Base-by-base conservation (phyloP, 2,888 invertebrate species). In the Ecdyonurus torrentis region DNA sequence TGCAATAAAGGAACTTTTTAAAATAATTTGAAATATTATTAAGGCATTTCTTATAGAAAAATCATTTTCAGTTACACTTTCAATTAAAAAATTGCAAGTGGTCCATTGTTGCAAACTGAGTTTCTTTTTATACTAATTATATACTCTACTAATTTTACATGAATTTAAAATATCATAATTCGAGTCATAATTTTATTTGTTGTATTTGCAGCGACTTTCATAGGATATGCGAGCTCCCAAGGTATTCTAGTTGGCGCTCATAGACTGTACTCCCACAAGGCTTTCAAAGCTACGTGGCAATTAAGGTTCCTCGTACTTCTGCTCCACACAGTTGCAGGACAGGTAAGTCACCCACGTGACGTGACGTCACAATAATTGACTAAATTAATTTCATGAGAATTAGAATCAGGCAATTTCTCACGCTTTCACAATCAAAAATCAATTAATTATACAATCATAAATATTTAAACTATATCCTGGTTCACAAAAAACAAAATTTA, bases 231-330 rank as follows among this genome's bases (percentile, higher is more conserved):
- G 1, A 71, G 75, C 25, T 74, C 78, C 5, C 76, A 80, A 71
- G 89, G 89, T 15, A 81, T 89, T 1, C 89, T 89, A 2, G 84
- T 89, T 61, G 91, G 91, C 18, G 87, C 89, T 0, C 92, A 92
- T 72, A 77, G 92, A 65, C 75, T 87, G 1, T 92, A 84, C 78
- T 79, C 90, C 0, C 92, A 92, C 73, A 82, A 82, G 68, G 76
- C 87, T 1, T 92, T 86, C 75, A 90, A 89, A 74, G 90, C 88
- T 0, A 81, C 75, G 25, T 76, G 81, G 19, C 77, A 82, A 0
- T 73, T 88, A 1, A 78, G 82, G 68, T 74, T 83, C 1, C 69
- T 83, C 20, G 75, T 91, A n/a, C 72, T 86, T 52, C 60, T 84
- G 22, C 73, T 81, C 60, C 86, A 90, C 69, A 86, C 88, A 1